Evolutionary conservation across 64 coral and sea anemone species (phyloP), one percentile per base, ranked within the genome.

Genomic region (Hydrozoanthus tunicans): DNA sequence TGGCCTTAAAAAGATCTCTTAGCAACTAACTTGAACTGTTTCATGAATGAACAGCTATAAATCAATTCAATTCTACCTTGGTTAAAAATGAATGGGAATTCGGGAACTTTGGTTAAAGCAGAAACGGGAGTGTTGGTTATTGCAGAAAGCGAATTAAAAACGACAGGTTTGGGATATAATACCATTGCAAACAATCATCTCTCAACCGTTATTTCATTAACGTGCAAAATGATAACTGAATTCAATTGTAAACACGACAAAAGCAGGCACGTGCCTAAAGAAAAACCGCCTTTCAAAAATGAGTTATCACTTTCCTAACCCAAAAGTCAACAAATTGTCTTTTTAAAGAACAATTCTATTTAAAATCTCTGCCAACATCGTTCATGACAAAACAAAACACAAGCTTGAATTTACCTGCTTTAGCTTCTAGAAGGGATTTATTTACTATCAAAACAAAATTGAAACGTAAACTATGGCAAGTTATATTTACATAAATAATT

Each of bases 401-500:
- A 70, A 82, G 6, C 13, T 53, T 66, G 12, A 82, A 81, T 17
- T 82, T 56, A 88, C 54, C 69, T 88, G 69, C 60, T 72, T 51
- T 74, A 76, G 3, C 14, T 73, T 43, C 84, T 51, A 59, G 56
- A 74, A 68, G 84, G 66, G 74, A 88, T 73, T 73, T 75, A 88
- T 88, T 88, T 88, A 88, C 84, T 11, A 56, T 88, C 84, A 88
- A 20, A 88, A 88, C 84, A 88, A 83, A 82, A 72, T 26, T 58
- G 78, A 94, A 90, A 82, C 77, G 92, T 79, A 81, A 90, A 89
- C 77, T 63, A 63, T 77, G 51, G 64, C 78, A 85, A 83, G 93
- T 94, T 82, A 82, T 94, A 94, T 94, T 94, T 94, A 94, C 93
- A 94, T 94, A 94, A 94, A 94, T 94, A 94, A 94, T 94, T 70